Evolutionary conservation across 2,888 invertebrate species (phyloP).

Genomic region (Nasonia oneida): DNA sequence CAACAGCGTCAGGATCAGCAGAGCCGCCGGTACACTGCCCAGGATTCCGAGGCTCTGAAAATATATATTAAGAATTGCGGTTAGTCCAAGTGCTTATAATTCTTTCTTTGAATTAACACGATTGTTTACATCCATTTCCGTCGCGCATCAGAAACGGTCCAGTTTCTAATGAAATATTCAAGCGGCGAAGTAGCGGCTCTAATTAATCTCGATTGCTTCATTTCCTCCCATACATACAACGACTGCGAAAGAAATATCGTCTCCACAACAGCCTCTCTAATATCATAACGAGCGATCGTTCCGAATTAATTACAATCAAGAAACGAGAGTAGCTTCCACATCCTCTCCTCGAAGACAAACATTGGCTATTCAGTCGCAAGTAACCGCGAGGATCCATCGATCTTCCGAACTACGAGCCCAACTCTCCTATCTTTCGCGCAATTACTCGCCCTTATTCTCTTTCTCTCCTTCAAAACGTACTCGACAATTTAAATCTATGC

Average conservation of each 20-base stretch:
- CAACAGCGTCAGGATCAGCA: conserved; percentile 94
- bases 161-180: conserved; percentile 53
- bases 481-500: conserved; percentile 6
- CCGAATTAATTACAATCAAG: conserved; percentile 27
- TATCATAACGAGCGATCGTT: conserved; percentile 32
- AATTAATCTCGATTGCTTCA: conserved; percentile 53
- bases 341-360: too few species aligned
- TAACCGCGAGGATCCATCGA: background rate
- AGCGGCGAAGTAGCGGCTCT: background rate
- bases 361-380: too few species aligned
- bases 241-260: conserved; percentile 32
- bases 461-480: background rate
- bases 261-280: conserved; percentile 11
- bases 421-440: background rate
- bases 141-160: background rate
- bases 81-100: too few species aligned
- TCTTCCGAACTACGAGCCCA: background rate
- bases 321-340: background rate
- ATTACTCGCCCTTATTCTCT: background rate
- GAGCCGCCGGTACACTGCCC: conserved; percentile 95
- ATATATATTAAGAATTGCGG: too few species aligned
- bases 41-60: conserved; percentile 94
- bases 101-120: too few species aligned
- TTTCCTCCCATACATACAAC: conserved; percentile 30
- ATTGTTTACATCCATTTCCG: background rate